Evolutionary conservation across 2,888 invertebrate genomes (phyloP).

Genomic region (Bombylius major): DNA sequence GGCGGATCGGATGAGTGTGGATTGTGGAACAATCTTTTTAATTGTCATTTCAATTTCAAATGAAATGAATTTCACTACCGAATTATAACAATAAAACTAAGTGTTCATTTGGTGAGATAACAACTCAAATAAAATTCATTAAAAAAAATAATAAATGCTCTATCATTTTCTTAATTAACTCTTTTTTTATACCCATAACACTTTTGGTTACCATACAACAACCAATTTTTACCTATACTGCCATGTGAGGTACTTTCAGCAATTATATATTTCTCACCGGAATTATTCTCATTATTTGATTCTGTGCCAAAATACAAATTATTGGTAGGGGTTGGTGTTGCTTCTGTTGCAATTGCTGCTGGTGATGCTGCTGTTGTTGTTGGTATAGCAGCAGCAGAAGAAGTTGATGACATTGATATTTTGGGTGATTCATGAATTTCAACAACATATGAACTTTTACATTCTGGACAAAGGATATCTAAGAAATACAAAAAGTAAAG

Average conservation of each 20-base stretch:
- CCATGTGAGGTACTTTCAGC: constrained; percentile 14
- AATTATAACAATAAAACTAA: no score
- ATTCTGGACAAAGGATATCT: constrained; percentile 43
- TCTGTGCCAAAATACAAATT: not conserved
- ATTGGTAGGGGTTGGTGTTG: not conserved
- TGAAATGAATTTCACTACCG: no score
- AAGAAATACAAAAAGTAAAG: not conserved
- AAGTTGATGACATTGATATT: constrained; percentile 21
- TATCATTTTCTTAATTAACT: no score
- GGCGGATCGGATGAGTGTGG: no score
- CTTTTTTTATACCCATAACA: no score
- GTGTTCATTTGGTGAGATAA: no score
- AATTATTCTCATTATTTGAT: not conserved
- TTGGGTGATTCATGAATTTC: constrained; percentile 25
- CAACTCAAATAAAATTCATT: no score
- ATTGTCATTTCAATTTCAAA: no score
- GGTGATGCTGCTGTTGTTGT: not conserved
- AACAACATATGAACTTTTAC: constrained; percentile 45
- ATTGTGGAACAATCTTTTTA: no score
- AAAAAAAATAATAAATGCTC: no score
- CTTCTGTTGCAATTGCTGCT: not conserved
- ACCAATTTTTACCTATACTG: constrained; percentile 15
- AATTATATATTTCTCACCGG: constrained; percentile 8
- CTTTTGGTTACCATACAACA: not conserved
- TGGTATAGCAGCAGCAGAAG: constrained; percentile 9